Evolutionary conservation across 1,140 invertebrate species (phyloP), one percentile per base, ranked within the genome.

Genomic region (Wasmannia auropunctata): DNA sequence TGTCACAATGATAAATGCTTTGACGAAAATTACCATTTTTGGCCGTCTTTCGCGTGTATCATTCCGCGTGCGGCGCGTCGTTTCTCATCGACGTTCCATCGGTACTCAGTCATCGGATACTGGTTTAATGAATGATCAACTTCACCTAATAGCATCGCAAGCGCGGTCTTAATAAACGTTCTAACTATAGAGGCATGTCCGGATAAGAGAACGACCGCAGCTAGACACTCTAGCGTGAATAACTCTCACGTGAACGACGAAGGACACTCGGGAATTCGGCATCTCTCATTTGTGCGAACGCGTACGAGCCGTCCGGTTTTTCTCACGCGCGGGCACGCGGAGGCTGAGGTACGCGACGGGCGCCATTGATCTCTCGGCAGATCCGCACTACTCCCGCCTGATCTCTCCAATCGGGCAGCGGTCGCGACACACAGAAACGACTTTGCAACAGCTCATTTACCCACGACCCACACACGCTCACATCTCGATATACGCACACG

Each of bases 401-500:
- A 19, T 69, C 22, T 69, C 22, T 14, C 31, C 40, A 3, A 77
- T 63, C 28, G 14, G 58, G 16, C 14, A 65, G 11, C 79, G 70
- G 14, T 65, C 37, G n/a, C n/a, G 40, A 80, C 16, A 77, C 65
- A 79, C n/a, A 14, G 72, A 46, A 67, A 69, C 34, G 56, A 76
- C 43, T 49, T 37, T 56, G 54, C 72, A 43, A 89, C 51, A 43
- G 14, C 37, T 62, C 72, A 85, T 62, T n/a, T n/a, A 87, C 25
- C 56, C 67, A 88, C 74, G 22, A 86, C n/a, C n/a, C n/a, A n/a
- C 77, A 90, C 63, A 67, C 14, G 37, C 76, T 76, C 87, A 88
- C 76, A 74, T 89, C 11, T 89, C 19, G 80, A 88, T 70, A 88
- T 70, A 87, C 69, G 54, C 67, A 89, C 72, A 84, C n/a, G 54